These are phyloP conservation scores for Paradoxurus hermaphroditus DNA, from an alignment of 2,113 vertebrate species.

Conservation along the genomic window DNA sequence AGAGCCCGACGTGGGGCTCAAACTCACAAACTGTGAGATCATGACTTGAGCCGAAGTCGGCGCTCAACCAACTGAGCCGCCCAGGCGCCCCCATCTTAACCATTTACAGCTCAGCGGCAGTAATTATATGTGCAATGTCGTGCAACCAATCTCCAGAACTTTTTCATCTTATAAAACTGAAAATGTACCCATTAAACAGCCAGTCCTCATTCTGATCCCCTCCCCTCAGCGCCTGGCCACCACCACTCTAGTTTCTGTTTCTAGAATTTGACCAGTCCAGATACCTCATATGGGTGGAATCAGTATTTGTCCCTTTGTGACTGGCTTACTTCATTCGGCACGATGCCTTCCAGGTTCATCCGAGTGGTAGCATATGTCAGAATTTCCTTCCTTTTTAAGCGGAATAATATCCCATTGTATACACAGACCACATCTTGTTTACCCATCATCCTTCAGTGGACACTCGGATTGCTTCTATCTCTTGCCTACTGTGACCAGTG, in stretches of 20 bases:
- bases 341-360: too few relatives aligned
- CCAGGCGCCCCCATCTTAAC: too few relatives aligned
- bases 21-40: too few relatives aligned
- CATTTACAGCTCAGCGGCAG: neutral
- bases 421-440: too few relatives aligned
- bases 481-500: neutral
- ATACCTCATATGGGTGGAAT: neutral
- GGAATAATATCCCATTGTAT: too few relatives aligned
- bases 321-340: neutral
- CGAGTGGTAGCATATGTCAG: neutral
- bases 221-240: neutral
- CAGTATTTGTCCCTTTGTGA: neutral
- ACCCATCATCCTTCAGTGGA: fast-evolving
- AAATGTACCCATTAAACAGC: neutral
- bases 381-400: neutral
- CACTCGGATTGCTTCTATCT: neutral
- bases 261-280: neutral
- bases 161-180: neutral
- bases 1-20: too few relatives aligned
- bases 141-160: neutral
- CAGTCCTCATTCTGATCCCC: neutral
- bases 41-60: too few relatives aligned
- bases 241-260: neutral
- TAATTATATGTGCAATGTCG: neutral
- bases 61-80: too few relatives aligned